Conservation (phyloP, 2,113 vertebrate species). For the Romanogobio albipinnatus region DNA sequence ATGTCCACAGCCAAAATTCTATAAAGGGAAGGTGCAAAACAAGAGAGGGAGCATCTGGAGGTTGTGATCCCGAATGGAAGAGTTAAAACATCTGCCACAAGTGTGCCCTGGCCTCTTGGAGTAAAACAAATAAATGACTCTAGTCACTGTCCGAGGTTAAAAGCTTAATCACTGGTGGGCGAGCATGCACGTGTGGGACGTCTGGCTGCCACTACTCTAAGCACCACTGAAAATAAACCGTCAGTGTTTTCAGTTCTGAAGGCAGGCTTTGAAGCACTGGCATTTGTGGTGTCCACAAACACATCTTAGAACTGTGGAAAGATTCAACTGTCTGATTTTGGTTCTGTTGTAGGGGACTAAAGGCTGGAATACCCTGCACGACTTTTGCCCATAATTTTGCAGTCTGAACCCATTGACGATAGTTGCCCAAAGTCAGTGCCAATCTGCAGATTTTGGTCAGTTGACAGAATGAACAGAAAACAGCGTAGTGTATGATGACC, state of each 20-base stretch:
- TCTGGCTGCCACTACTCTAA: conserved; percentile 24
- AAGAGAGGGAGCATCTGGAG: conserved; percentile 68
- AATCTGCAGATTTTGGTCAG: not conserved
- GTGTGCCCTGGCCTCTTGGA: conserved; percentile 8
- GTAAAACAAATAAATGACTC: conserved; percentile 53
- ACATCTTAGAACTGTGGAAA: not conserved
- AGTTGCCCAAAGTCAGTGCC: not conserved
- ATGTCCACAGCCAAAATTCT: conserved; percentile 58
- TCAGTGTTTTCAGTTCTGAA: not conserved
- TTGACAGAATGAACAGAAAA: not conserved
- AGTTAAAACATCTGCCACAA: conserved; percentile 45
- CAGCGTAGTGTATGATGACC: not conserved
- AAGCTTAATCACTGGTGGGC: conserved; percentile 34
- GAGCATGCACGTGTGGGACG: conserved; percentile 20
- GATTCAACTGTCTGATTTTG: not conserved
- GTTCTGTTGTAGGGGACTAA: not conserved
- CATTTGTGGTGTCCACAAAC: not conserved
- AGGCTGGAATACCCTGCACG: not conserved
- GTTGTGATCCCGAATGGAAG: not conserved
- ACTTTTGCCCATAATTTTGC: not conserved
- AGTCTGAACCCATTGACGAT: not conserved
- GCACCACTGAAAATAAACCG: conserved; percentile 11
- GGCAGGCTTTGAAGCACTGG: conserved; percentile 21
- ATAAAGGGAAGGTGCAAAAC: conserved; percentile 60
- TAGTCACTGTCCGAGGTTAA: conserved; percentile 48